phyloP scores from a whole-genome alignment of 1,140 invertebrate species.

The Ectropis grisescens region DNA sequence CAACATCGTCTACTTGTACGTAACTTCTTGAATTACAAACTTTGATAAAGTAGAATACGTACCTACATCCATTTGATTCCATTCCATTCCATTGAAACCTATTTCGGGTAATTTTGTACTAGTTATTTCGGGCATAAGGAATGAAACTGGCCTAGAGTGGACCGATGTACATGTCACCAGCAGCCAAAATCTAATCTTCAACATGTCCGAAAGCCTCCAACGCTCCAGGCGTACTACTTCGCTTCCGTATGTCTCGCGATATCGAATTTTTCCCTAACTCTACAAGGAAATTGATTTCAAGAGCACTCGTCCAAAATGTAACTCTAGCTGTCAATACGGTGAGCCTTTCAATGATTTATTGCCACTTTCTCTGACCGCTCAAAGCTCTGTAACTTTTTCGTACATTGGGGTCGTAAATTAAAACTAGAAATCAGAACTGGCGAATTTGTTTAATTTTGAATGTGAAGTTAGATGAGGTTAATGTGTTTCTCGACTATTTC shows the following conservation, averaged over 20 bases:
- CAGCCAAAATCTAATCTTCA: slow-evolving; percentile 45
- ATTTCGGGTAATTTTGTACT: too few species aligned
- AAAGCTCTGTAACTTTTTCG: slow-evolving; percentile 8
- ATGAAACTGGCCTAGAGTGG: too few species aligned
- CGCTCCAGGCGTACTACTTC: slow-evolving; percentile 14
- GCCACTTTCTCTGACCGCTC: slow-evolving; percentile 12
- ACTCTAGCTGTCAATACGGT: slow-evolving; percentile 26
- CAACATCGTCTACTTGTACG: too few species aligned
- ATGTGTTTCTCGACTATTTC: too few species aligned
- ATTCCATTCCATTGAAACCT: too few species aligned
- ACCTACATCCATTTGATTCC: too few species aligned
- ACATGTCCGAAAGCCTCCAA: slow-evolving; percentile 27
- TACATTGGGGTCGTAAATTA: not conserved
- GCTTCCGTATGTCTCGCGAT: slow-evolving; percentile 6
- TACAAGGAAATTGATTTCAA: slow-evolving; percentile 49
- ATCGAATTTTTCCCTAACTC: slow-evolving; percentile 41
- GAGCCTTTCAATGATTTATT: slow-evolving; percentile 30
- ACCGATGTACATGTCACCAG: slow-evolving; percentile 18
- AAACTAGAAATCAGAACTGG: too few species aligned
- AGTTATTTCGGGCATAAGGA: too few species aligned
- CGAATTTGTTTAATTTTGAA: not conserved
- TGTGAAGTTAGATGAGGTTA: too few species aligned
- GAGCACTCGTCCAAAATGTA: slow-evolving; percentile 29
- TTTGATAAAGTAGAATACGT: too few species aligned
- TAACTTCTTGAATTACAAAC: too few species aligned